A percentile compares a stretch with the other conserved stretches of the same genome.
Evolutionary conservation across 2,113 vertebrate species (phyloP).

Genomic region (Odobenus rosmarus): DNA sequence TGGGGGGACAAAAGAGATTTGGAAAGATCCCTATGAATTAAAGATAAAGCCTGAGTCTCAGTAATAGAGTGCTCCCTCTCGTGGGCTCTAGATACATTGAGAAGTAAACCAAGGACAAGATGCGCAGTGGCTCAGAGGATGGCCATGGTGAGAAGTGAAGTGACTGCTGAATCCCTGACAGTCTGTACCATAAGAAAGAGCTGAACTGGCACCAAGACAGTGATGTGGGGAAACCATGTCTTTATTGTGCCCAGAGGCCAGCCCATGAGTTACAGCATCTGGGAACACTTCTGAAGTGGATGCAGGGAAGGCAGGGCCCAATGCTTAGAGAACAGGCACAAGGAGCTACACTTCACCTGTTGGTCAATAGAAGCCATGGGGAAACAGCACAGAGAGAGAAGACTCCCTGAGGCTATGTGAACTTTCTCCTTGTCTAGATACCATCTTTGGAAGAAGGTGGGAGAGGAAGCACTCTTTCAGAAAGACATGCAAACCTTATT

Average conservation of each 20-base stretch:
- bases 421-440: neutral
- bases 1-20: neutral
- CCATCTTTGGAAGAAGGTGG: neutral
- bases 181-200: neutral
- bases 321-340: too few species aligned
- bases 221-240: too few species aligned
- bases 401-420: neutral
- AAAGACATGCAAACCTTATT: neutral
- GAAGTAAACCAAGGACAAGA: neutral
- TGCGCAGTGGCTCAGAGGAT: too few species aligned
- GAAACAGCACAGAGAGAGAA: neutral
- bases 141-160: too few species aligned
- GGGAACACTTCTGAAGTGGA: neutral
- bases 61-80: fast-evolving
- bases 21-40: neutral
- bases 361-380: neutral
- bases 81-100: too few species aligned
- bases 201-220: neutral
- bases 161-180: neutral
- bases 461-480: neutral
- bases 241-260: neutral
- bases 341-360: neutral
- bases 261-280: neutral
- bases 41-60: neutral
- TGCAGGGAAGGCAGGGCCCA: too few species aligned